Base-by-base conservation (phyloP, 1,140 invertebrate species). In the Idris sp. region DNA sequence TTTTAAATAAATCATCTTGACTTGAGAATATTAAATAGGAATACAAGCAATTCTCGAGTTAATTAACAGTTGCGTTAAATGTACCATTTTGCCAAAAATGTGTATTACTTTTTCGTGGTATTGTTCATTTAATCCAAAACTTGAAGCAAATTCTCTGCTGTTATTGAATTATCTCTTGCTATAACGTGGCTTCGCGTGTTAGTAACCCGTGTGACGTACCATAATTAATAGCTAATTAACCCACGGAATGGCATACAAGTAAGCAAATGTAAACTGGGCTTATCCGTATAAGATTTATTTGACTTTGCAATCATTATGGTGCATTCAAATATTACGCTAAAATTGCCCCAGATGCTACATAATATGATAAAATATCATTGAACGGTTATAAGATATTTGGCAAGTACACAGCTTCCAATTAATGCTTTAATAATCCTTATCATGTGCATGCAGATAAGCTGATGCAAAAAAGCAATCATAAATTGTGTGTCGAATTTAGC, bases 141-240 rank as follows among this genome's bases (percentile, higher is more conserved):
- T 61, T 54, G 25, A 53, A 22, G 44, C 9, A 15, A 61, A 61
- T 54, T 62, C 28, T 41, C 74, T 22, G 44, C 48, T 33, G 48
- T 69, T 67, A 76, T 79, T 76, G 69, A 79, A 79, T 79, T 77
- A 77, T 74, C 67, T 73, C 56, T 10, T 22, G 22, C n/a, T 38
- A 35, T 49, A 25, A 48, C 25, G 36, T 15, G 26, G 54, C 40
- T 71, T 58, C 56, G 44, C 43, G 36, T 33, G 65, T 51, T 71
- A 62, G 64, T 61, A 53, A 71, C 18, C 35, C 49, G 33, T 19
- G 40, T 73, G 53, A 59, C 40, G 16, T 49, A 51, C 43, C 56
- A 67, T 78, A 74, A 78, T 78, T 79, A 80, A 80, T 79, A 58
- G 77, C 46, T 80, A 78, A 79, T 80, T 77, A 80, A 77, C 64